Evolutionary conservation across 2,113 vertebrate species (phyloP).

Genomic region (Labeo catla): DNA sequence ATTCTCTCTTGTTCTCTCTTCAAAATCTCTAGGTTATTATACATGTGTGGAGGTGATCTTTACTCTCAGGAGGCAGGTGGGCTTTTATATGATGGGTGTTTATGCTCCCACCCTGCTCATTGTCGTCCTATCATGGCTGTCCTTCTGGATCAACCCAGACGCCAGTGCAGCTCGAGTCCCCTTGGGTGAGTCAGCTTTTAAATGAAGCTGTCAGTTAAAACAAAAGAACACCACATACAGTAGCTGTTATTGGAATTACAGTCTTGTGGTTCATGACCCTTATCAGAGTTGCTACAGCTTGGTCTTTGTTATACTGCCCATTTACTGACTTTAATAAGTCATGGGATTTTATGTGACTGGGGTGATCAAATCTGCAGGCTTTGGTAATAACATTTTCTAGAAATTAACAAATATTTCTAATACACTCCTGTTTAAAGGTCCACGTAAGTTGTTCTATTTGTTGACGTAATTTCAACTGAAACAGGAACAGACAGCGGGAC

Average conservation of each 20-base stretch:
- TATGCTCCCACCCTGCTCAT: conserved; percentile 94
- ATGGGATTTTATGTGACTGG: not conserved
- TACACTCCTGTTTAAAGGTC: too few species aligned
- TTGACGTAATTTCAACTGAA: too few species aligned
- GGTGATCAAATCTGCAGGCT: not conserved
- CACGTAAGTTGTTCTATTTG: too few species aligned
- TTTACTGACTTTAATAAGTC: conserved; percentile 1
- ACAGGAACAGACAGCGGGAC: too few species aligned
- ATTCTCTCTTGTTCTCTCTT: not conserved
- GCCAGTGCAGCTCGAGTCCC: conserved; percentile 95
- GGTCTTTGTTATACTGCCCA: not conserved
- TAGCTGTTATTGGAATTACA: not conserved
- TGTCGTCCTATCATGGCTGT: conserved; percentile 95
- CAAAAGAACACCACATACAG: conserved; percentile 34
- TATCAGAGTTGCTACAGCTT: not conserved
- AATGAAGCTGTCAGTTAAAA: not conserved
- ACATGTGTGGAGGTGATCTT: conserved; percentile 98
- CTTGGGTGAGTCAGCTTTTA: conserved; percentile 82
- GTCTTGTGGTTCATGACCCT: conserved; percentile 1
- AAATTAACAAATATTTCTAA: not conserved
- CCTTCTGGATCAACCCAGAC: conserved; percentile 99
- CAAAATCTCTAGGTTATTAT: conserved; percentile 85
- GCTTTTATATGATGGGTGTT: conserved; percentile 98
- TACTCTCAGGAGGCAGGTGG: conserved; percentile 91
- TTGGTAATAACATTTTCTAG: not conserved